phyloP scores from a whole-genome alignment of 1,140 invertebrate genomes.

The Drosophila kurseongensis region DNA sequence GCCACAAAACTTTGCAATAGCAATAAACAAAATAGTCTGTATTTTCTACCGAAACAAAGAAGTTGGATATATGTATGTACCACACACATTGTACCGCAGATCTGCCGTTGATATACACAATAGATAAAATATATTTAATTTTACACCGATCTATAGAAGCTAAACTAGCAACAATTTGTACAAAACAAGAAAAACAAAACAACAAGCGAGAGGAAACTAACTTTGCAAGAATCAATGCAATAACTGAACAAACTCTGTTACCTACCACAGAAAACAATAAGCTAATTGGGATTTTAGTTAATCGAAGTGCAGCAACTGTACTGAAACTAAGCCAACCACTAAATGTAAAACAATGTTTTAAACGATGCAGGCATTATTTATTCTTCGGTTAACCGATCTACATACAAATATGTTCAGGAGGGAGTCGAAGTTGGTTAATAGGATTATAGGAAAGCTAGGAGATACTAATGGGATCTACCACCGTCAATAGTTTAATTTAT shows the following conservation, averaged over 20 bases:
- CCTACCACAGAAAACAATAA: slow-evolving; percentile 42
- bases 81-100: slow-evolving; percentile 17
- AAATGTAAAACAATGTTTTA: slow-evolving; percentile 8
- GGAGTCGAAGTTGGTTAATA: slow-evolving; percentile 3
- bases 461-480: slow-evolving; percentile 73
- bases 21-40: slow-evolving; percentile 62
- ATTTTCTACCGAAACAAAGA: slow-evolving; percentile 44
- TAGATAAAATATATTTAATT: slow-evolving; percentile 59
- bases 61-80: slow-evolving; percentile 3
- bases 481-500: slow-evolving; percentile 78
- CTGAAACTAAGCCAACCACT: slow-evolving; percentile 12
- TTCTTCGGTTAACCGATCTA: slow-evolving; percentile 23
- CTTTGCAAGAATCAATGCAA: slow-evolving; percentile 36
- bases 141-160: slow-evolving; percentile 58
- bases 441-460: slow-evolving; percentile 42
- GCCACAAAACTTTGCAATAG: slow-evolving; percentile 51
- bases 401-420: slow-evolving; percentile 11
- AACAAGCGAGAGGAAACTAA: slow-evolving; percentile 15
- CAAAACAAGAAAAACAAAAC: slow-evolving; percentile 27
- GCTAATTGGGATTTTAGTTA: slow-evolving; percentile 37
- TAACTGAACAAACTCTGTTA: slow-evolving; percentile 47
- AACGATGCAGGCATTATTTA: slow-evolving; percentile 58
- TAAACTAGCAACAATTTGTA: slow-evolving; percentile 58
- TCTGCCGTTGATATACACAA: slow-evolving; percentile 64
- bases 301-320: slow-evolving; percentile 5